Conservation (phyloP, 2,113 vertebrate species). For the Trichechus manatus region DNA sequence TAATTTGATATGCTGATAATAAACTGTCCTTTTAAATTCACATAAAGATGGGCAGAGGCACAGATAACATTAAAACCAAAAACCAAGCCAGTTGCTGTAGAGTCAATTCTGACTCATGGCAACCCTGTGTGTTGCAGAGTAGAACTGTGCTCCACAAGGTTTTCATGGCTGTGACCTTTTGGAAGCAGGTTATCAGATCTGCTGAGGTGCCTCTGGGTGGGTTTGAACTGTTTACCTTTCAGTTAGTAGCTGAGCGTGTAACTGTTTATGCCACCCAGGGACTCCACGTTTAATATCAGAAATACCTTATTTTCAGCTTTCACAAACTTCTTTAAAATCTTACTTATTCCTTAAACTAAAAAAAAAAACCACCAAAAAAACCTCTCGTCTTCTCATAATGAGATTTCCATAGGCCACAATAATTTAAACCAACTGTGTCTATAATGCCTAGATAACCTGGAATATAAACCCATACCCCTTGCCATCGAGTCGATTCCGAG, state of each 20-base stretch:
- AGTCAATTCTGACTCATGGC: neutral
- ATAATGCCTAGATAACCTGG: neutral
- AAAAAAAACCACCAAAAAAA: neutral
- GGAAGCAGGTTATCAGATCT: neutral
- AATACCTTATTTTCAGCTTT: constrained; percentile 9
- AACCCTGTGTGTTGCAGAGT: neutral
- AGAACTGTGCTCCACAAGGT: neutral
- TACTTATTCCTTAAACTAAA: neutral
- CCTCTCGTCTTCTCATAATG: neutral
- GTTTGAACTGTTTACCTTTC: neutral
- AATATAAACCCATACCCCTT: neutral
- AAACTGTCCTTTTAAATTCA: constrained; percentile 1
- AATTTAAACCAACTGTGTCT: neutral
- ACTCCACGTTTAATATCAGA: neutral
- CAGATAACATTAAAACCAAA: neutral
- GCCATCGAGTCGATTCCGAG: too few species aligned
- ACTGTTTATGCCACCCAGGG: neutral
- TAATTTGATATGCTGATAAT: neutral
- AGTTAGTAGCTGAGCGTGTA: neutral
- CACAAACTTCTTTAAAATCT: neutral
- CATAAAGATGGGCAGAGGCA: neutral
- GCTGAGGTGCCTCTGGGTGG: neutral
- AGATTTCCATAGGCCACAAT: neutral
- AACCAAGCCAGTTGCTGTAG: neutral
- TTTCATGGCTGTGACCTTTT: too few species aligned